phyloP scores from a whole-genome alignment of 2,113 vertebrate species.

The Hystrix brachyura region DNA sequence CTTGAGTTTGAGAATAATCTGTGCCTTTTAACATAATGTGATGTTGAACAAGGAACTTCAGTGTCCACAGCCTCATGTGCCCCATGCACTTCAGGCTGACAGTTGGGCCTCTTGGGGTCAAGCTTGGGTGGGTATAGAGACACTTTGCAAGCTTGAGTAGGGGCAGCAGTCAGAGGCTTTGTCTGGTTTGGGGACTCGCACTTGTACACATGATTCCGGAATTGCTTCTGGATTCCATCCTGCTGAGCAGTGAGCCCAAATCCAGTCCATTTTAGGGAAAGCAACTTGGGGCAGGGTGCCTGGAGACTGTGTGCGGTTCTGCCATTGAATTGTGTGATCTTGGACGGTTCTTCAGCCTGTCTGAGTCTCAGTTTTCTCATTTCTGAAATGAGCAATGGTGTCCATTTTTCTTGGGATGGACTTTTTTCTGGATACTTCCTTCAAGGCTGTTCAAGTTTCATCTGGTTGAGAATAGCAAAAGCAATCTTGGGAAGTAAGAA shows the following conservation, averaged over 20 bases:
- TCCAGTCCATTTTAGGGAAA: background rate
- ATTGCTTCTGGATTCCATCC: background rate
- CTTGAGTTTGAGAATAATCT: background rate
- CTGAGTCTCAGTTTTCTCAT: background rate
- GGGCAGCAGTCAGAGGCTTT: background rate
- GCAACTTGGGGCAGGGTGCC: background rate
- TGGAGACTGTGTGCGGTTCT: background rate
- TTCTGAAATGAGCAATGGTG: background rate
- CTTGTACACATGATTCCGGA: background rate
- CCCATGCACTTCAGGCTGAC: background rate
- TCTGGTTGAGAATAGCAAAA: background rate
- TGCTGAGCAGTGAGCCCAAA: background rate
- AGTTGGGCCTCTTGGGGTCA: background rate
- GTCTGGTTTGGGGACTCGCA: background rate
- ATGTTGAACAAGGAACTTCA: background rate
- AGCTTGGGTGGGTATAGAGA: background rate
- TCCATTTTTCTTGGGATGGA: background rate
- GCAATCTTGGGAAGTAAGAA: background rate
- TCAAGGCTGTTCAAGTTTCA: background rate
- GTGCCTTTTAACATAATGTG: background rate
- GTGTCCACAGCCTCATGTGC: background rate
- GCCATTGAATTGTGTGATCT: background rate
- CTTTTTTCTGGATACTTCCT: background rate
- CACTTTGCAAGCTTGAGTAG: rapidly evolving
- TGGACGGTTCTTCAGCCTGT: rapidly evolving